A percentile compares a stretch with the other conserved stretches of the same genome.
Evolutionary conservation across 2,113 vertebrate genomes (phyloP).

Genomic region (Tricholaema leucomelas): DNA sequence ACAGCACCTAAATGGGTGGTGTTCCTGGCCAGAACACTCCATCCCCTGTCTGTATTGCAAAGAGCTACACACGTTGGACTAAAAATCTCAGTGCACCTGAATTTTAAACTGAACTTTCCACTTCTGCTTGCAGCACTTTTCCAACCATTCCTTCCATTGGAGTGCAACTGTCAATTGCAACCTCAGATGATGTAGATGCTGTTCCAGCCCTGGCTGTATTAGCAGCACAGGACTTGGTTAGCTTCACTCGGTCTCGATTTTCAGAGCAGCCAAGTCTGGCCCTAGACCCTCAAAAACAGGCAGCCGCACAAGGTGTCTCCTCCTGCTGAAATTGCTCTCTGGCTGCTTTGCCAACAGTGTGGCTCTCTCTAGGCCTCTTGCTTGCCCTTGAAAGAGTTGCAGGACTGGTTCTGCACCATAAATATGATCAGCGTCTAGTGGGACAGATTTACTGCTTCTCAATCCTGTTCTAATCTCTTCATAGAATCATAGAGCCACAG

Average conservation of each 20-base stretch:
- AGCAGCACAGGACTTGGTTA: not conserved
- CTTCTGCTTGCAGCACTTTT: not conserved
- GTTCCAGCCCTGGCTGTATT: not conserved
- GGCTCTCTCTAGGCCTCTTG: not conserved
- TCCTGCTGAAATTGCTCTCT: slow-evolving; percentile 19
- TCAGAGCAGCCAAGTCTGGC: not conserved
- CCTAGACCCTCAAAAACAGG: not conserved
- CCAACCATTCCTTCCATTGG: not conserved
- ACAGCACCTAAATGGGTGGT: not conserved
- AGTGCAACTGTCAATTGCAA: not conserved
- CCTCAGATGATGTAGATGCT: not conserved
- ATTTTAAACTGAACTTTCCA: not conserved
- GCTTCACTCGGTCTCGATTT: not conserved
- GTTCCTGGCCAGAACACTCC: not conserved
- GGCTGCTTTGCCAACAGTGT: slow-evolving; percentile 56
- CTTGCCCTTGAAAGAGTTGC: slow-evolving; percentile 44
- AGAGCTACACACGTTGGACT: not conserved
- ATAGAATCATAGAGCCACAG: too few relatives aligned
- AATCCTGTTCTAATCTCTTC: not conserved
- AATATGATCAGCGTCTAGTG: not conserved
- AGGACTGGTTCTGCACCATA: slow-evolving; percentile 27
- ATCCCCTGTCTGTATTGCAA: not conserved
- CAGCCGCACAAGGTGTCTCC: slow-evolving; percentile 13
- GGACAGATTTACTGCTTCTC: slow-evolving; percentile 29
- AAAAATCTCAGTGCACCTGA: not conserved